Percentiles rank a stretch among this genome's conserved stretches.
Evolutionary conservation across 2,113 vertebrate genomes (phyloP).

Genomic region (Siphamia tubifer): DNA sequence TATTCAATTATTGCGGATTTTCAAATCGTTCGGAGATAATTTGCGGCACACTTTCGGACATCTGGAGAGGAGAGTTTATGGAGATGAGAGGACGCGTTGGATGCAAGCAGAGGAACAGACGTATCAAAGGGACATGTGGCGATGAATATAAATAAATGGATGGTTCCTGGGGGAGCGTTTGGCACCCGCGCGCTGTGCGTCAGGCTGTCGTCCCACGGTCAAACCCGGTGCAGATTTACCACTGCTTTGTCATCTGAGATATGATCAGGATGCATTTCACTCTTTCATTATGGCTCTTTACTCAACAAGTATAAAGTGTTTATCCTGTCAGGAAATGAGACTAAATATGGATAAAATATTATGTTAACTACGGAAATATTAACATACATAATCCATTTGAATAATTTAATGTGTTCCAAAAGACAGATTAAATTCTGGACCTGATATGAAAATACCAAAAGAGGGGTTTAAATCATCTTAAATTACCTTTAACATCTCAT

Average conservation of each 20-base stretch:
- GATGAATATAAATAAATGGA: conserved; percentile 73
- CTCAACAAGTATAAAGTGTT: background rate
- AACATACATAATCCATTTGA: too few species aligned
- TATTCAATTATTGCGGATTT: conserved; percentile 73
- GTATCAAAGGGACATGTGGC: conserved; percentile 71
- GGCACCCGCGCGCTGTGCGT: conserved; percentile 38
- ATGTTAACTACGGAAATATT: too few species aligned
- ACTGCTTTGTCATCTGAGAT: conserved; percentile 25
- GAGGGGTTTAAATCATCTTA: background rate
- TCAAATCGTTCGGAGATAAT: conserved; percentile 84
- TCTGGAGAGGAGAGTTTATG: conserved; percentile 95
- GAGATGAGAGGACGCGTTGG: conserved; percentile 88
- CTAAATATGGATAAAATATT: too few species aligned
- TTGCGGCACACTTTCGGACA: conserved; percentile 91
- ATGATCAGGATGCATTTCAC: conserved; percentile 30
- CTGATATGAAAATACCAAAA: too few species aligned
- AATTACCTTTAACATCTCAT: conserved; percentile 65
- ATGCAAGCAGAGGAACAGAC: conserved; percentile 70
- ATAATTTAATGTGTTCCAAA: too few species aligned
- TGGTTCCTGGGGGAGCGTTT: conserved; percentile 48
- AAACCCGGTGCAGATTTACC: conserved; percentile 22
- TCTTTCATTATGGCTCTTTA: background rate
- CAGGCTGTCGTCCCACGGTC: conserved; percentile 35
- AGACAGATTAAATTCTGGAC: too few species aligned
- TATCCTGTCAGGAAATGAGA: background rate